Conservation (phyloP, 35 echinoderm and acorn worm genomes). For the Heliocidaris tuberculata region DNA sequence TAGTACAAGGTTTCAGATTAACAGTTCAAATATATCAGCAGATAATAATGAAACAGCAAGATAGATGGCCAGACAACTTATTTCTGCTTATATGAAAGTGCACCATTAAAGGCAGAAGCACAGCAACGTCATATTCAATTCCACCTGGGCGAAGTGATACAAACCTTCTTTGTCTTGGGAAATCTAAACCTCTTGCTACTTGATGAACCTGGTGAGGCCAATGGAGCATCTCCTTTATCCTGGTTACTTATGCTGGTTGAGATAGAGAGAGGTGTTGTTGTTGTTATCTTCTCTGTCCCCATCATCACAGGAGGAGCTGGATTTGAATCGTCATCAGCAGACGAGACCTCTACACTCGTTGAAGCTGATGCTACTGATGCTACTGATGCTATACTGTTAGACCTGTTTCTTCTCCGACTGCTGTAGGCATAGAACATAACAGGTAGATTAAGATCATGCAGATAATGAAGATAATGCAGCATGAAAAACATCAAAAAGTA, state of each 20-base stretch:
- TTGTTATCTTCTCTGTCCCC: not conserved
- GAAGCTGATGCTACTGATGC: conserved; percentile 36
- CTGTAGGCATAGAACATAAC: not conserved
- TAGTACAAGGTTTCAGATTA: no score
- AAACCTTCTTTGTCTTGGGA: conserved; percentile 97
- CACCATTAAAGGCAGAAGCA: no score
- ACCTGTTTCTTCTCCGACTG: conserved; percentile 59
- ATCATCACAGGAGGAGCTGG: conserved; percentile 3
- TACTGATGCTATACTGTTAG: conserved; percentile 67
- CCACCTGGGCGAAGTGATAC: not conserved
- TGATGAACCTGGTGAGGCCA: conserved; percentile 75
- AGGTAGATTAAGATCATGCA: not conserved
- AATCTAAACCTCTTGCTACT: conserved; percentile 97
- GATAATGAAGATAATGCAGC: not conserved
- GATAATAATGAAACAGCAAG: no score
- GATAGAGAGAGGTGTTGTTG: conserved; percentile 25
- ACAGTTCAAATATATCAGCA: no score
- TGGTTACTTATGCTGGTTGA: not conserved
- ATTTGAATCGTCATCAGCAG: conserved; percentile 76
- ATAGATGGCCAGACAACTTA: no score
- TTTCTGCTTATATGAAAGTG: no score
- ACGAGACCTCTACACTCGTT: conserved; percentile 65
- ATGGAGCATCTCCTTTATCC: conserved; percentile 5
- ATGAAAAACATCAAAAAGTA: not conserved
- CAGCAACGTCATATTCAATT: no score